Evolutionary conservation across 2,797 vertebrate species (phyloP).

Genomic region (Limnodromus scolopaceus): DNA sequence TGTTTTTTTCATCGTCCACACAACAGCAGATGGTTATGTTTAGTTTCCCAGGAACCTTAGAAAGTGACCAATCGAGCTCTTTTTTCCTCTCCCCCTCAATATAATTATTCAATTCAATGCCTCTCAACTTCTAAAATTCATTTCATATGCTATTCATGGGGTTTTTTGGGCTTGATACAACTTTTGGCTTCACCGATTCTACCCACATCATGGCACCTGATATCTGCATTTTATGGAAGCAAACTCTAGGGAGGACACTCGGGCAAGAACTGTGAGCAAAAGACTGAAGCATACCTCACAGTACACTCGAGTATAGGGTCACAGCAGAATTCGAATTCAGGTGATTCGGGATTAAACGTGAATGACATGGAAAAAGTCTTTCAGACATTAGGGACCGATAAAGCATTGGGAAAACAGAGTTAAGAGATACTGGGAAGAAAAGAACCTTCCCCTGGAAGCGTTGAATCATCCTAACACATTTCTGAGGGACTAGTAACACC

Average conservation of each 20-base stretch:
- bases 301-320: fast-evolving
- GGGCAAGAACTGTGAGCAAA: neutral
- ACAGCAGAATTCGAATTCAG: neutral
- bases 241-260: neutral
- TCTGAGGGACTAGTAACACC: neutral
- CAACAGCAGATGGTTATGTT: neutral
- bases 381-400: neutral
- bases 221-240: neutral
- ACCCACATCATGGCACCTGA: neutral
- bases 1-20: neutral
- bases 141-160: neutral
- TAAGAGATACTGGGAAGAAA: neutral
- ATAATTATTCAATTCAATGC: neutral
- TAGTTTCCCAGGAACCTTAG: neutral
- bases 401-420: neutral
- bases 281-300: neutral
- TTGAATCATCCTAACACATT: neutral
- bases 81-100: neutral
- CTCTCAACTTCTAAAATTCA: neutral
- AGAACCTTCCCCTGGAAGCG: neutral
- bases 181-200: neutral
- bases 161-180: neutral
- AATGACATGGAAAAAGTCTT: neutral
- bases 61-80: neutral
- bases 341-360: neutral